Base-by-base conservation (phyloP, 1,140 invertebrate genomes). In the Psilanteris sp. region DNA sequence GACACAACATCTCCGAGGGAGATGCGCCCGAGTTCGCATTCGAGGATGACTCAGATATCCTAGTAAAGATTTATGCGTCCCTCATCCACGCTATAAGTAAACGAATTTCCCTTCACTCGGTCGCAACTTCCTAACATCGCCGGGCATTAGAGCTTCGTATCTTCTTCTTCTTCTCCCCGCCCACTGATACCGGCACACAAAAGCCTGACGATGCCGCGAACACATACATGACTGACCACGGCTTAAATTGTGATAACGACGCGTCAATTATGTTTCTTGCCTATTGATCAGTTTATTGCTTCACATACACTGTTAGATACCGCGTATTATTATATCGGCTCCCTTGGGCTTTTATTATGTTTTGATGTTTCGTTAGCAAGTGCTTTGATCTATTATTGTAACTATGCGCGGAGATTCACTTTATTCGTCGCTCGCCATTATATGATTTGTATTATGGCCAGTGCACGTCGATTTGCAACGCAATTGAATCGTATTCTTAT, bases 261-360 rank as follows among this genome's bases (percentile, higher is more conserved):
- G 67, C 74, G 67, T 77, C 74, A 77, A 77, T 77, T 72, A 68
- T 61, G 66, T 72, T 77, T 67, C 74, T 57, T 18, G 48, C 59
- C 36, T 73, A 77, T 77, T 72, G 75, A 77, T 72, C 68, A 55
- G 64, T 57, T 77, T 77, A 73, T 73, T 59, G 32, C 62, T 27
- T 26, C 36, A 55, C 50, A 34, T 61, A 44, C 20, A 50, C 34
- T 37, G 18, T 39, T 68, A 62, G 72, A 75, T 62, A 68, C 36
- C 57, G 50, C 27, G 24, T 34, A 39, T 59, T 44, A 76, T 62
- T 61, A 46, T n/a, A n/a, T 32, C 10, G 36, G 18, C 57, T 59
- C 72, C 64, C 64, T 55, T n/a, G 55, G 71, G 62, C 13, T 52
- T 20, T 16, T 8, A 36, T 61, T 75, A 34, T 61, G 62, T 55